Evolutionary conservation across 2,797 vertebrate genomes (phyloP).

Genomic region (Argya squamiceps): DNA sequence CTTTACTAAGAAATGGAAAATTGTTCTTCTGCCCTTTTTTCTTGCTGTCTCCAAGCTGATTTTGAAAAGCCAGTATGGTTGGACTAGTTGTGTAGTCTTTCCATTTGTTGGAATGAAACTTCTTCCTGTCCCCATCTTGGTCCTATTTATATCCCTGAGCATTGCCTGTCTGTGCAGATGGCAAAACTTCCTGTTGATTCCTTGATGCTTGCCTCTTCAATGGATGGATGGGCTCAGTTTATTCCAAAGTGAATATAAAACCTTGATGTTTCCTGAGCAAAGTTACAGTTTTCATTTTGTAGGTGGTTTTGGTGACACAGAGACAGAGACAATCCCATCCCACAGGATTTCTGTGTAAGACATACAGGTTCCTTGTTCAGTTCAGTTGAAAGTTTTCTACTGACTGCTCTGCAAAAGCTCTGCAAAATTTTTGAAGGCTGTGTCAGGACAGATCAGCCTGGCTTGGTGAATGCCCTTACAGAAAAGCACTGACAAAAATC

Average conservation of each 20-base stretch:
- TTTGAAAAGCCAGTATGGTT: not conserved
- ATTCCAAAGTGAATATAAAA: not conserved
- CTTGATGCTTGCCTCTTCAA: not conserved
- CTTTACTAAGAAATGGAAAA: not conserved
- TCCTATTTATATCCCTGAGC: not conserved
- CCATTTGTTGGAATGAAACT: not conserved
- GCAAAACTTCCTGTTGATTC: not conserved
- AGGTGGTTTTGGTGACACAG: not conserved
- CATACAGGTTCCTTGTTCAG: not conserved
- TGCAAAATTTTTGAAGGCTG: not conserved
- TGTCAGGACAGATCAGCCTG: not conserved
- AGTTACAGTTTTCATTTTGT: not conserved
- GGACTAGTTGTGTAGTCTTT: not conserved
- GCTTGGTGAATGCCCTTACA: not conserved
- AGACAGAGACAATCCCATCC: not conserved
- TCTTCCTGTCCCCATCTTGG: not conserved
- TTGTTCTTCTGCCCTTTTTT: not conserved
- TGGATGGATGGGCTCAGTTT: not conserved
- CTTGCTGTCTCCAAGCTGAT: not conserved
- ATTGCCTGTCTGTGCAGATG: not conserved
- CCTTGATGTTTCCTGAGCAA: not conserved
- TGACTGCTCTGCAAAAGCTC: not conserved
- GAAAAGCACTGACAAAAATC: not conserved
- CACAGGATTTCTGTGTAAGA: not conserved
- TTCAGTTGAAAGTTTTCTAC: not conserved